phyloP scores from a whole-genome alignment of 2,113 vertebrate genomes.

The Xiphias gladius region DNA sequence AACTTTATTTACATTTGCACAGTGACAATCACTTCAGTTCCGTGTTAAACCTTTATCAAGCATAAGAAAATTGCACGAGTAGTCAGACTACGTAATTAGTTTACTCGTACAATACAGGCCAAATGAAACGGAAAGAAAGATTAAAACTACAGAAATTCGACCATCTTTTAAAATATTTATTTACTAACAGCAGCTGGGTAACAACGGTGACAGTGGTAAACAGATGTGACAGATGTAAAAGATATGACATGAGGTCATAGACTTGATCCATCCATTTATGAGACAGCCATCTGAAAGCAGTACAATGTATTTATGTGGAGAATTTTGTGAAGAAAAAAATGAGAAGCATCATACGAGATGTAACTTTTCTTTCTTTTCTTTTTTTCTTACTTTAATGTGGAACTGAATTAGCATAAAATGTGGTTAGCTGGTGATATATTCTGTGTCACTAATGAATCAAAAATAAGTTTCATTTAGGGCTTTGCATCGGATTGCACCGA shows the following conservation, averaged over 20 bases:
- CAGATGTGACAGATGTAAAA: no score
- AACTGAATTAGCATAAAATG: not conserved
- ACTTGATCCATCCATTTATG: not conserved
- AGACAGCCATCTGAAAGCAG: no score
- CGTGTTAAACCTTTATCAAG: not conserved
- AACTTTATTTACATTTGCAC: slow-evolving; percentile 60
- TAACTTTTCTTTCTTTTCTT: not conserved
- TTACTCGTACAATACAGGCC: not conserved
- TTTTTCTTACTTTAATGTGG: not conserved
- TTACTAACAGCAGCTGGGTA: not conserved
- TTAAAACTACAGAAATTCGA: not conserved
- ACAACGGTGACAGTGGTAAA: not conserved
- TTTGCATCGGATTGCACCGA: no score
- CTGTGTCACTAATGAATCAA: no score
- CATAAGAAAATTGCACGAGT: not conserved
- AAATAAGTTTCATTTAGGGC: no score
- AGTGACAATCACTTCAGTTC: not conserved
- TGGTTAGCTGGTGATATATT: not conserved
- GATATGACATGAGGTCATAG: not conserved
- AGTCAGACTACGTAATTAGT: not conserved
- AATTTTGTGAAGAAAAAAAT: not conserved
- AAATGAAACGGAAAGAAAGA: not conserved
- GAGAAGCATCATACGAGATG: no score
- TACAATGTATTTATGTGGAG: no score
- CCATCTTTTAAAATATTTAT: not conserved